Conservation (phyloP, 2,113 vertebrate species). For the Rhea americana region DNA sequence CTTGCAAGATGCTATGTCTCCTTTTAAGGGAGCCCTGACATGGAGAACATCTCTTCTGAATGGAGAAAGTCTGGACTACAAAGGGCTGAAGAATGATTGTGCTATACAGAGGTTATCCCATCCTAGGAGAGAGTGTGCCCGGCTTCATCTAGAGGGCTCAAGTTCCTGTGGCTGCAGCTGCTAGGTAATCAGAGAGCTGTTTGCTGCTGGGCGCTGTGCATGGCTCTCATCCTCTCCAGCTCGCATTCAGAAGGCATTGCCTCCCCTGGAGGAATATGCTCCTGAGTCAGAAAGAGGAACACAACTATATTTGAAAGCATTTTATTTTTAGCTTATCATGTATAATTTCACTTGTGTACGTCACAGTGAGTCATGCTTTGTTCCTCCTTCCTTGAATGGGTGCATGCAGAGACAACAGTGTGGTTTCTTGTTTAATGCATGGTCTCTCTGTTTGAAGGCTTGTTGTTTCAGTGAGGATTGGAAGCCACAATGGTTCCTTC, state of each 20-base stretch:
- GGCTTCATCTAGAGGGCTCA: background rate
- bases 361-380: conserved; percentile 38
- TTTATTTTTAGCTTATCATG: conserved; percentile 63
- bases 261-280: background rate
- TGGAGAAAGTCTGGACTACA: background rate
- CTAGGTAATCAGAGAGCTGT: background rate
- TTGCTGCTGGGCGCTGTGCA: accelerated
- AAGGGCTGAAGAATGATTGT: background rate
- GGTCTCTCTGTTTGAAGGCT: background rate
- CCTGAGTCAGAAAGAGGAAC: background rate
- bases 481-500: background rate
- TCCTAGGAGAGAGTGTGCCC: accelerated
- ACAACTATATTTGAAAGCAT: background rate
- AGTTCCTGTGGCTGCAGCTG: background rate
- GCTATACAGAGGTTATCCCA: background rate
- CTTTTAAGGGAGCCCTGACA: background rate
- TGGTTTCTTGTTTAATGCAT: background rate
- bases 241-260: background rate
- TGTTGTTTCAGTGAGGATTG: background rate
- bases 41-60: accelerated
- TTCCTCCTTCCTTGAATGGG: background rate
- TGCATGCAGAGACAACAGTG: background rate
- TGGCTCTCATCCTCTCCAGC: background rate
- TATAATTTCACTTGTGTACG: background rate
- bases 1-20: background rate